A percentile compares a stretch with the other conserved stretches of the same genome.
These are phyloP conservation scores for Odocoileus virginianus DNA, from an alignment of 2,113 vertebrate species.

Conservation along the genomic window DNA sequence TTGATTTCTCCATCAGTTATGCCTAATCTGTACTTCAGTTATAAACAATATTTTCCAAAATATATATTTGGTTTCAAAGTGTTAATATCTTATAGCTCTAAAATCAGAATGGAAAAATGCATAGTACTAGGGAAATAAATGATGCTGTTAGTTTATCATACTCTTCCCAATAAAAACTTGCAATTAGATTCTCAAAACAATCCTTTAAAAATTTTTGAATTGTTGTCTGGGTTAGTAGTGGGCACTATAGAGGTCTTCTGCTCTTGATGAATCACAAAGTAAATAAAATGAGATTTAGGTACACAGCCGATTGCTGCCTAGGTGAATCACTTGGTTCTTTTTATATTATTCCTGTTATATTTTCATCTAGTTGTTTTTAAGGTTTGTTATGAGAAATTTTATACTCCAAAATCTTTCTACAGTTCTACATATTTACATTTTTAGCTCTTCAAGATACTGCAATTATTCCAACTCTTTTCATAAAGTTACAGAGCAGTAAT, in stretches of 20 bases:
- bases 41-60: not conserved
- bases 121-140: not conserved
- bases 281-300: slow-evolving; percentile 42
- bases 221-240: not conserved
- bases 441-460: not conserved
- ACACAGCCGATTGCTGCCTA: not conserved
- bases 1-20: not conserved
- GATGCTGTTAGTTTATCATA: not conserved
- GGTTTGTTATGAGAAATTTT: not conserved
- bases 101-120: not conserved
- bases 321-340: not conserved
- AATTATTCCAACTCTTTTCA: not conserved
- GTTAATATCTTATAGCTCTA: not conserved
- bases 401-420: not conserved
- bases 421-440: not conserved
- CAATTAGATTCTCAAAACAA: not conserved
- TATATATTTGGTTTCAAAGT: not conserved
- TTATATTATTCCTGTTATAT: not conserved
- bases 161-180: not conserved
- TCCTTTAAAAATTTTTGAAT: not conserved
- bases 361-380: slow-evolving; percentile 16
- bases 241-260: not conserved
- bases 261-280: slow-evolving; percentile 22
- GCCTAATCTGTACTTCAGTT: not conserved
- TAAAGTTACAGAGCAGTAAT: not conserved